Evolutionary conservation across 2,113 vertebrate genomes (phyloP).

Genomic region (Pelvicachromis taeniatus): DNA sequence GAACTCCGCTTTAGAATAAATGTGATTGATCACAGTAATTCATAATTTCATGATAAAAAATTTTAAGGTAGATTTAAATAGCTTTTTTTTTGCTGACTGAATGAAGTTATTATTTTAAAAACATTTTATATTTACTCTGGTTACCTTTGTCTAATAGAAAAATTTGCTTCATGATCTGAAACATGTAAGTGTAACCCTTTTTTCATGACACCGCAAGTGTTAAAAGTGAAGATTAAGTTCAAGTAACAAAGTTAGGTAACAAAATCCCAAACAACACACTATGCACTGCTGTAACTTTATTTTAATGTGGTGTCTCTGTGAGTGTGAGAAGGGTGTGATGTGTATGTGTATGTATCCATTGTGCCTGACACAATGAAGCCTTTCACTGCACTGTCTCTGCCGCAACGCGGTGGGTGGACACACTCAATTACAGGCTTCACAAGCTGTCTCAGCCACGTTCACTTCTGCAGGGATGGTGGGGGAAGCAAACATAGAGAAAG

Average conservation of each 20-base stretch:
- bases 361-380: slow-evolving; percentile 57
- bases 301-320: background rate
- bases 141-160: background rate
- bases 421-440: slow-evolving; percentile 73
- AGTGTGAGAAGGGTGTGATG: slow-evolving; percentile 19
- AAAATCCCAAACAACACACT: background rate
- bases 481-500: background rate
- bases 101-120: background rate
- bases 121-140: background rate
- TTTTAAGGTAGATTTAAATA: background rate
- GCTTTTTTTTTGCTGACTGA: background rate
- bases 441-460: slow-evolving; percentile 12
- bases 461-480: background rate
- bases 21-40: no score
- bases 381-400: slow-evolving; percentile 42
- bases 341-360: slow-evolving; percentile 37
- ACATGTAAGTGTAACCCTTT: background rate
- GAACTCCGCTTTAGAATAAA: no score
- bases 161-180: background rate
- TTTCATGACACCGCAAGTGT: background rate
- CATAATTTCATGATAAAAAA: background rate
- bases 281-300: background rate
- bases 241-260: background rate
- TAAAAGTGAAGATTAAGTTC: background rate
- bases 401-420: slow-evolving; percentile 69